Evolutionary conservation across 2,888 invertebrate genomes (phyloP).

Genomic region (Chrysolina oricalcia): DNA sequence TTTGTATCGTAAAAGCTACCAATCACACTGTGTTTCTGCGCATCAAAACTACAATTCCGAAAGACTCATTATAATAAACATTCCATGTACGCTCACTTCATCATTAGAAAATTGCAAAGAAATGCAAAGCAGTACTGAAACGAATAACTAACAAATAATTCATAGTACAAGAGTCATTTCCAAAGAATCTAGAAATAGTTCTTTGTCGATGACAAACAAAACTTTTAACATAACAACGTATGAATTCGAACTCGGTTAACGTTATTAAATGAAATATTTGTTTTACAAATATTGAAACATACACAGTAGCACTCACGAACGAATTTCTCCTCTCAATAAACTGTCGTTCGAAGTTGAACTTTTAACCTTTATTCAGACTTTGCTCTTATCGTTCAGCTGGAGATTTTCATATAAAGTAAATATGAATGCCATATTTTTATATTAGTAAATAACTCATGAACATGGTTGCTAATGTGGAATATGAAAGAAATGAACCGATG

Average conservation of each 20-base stretch:
- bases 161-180: background rate
- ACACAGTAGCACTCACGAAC: constrained; percentile 26
- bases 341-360: constrained; percentile 63
- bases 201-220: constrained; percentile 17
- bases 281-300: constrained; percentile 32
- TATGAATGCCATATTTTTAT: constrained; percentile 52
- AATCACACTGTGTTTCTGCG: background rate
- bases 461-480: constrained; percentile 16
- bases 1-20: too few species aligned
- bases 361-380: constrained; percentile 66
- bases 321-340: constrained; percentile 55
- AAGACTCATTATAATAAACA: constrained; percentile 6
- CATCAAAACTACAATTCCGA: background rate
- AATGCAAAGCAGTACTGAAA: constrained; percentile 10
- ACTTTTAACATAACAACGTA: constrained; percentile 14
- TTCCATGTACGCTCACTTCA: constrained; percentile 1
- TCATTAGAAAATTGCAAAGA: background rate
- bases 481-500: background rate
- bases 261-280: constrained; percentile 28
- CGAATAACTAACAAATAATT: constrained; percentile 5
- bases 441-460: constrained; percentile 38
- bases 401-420: constrained; percentile 61
- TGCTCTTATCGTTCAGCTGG: constrained; percentile 60
- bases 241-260: constrained; percentile 10
- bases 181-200: constrained; percentile 13